Percentiles rank a stretch among this genome's conserved stretches.
These are phyloP conservation scores for Helicolenus hilgendorfi DNA, from an alignment of 2,797 vertebrate species.

Conservation along the genomic window DNA sequence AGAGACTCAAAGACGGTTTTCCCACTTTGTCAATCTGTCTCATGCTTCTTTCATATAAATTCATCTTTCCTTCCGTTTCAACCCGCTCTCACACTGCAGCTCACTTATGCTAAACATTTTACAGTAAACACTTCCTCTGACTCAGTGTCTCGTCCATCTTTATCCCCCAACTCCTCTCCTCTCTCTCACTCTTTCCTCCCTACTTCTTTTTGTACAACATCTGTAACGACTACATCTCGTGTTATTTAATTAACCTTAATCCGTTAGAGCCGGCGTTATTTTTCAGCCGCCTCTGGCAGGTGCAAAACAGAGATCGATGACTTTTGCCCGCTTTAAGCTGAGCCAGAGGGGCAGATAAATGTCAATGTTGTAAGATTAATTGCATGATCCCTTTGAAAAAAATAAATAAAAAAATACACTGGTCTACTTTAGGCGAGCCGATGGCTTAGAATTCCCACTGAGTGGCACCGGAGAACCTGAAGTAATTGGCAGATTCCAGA, in stretches of 20 bases:
- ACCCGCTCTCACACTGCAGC: not conserved
- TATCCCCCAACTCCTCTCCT: not conserved
- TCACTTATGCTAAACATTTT: not conserved
- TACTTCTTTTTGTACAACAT: not conserved
- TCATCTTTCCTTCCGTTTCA: not conserved
- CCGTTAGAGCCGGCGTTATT: slow-evolving; percentile 7
- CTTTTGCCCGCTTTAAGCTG: slow-evolving; percentile 13
- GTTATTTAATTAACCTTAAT: slow-evolving; percentile 42
- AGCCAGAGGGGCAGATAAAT: slow-evolving; percentile 12
- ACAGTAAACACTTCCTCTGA: not conserved
- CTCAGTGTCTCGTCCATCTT: not conserved
- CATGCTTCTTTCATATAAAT: no score
- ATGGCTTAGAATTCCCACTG: not conserved
- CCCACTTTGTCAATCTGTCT: no score
- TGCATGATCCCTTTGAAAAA: not conserved
- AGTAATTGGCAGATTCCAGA: not conserved
- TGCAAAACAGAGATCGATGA: slow-evolving; percentile 15
- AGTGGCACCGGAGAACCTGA: not conserved
- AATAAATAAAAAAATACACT: not conserved
- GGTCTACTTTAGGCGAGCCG: not conserved
- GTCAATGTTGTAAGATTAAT: slow-evolving; percentile 26
- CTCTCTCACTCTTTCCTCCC: not conserved
- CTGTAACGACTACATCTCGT: not conserved
- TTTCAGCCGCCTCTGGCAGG: slow-evolving; percentile 22
- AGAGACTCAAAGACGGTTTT: no score